These are phyloP conservation scores for Rhipidura dahli DNA, from an alignment of 2,113 vertebrate species.

Conservation along the genomic window DNA sequence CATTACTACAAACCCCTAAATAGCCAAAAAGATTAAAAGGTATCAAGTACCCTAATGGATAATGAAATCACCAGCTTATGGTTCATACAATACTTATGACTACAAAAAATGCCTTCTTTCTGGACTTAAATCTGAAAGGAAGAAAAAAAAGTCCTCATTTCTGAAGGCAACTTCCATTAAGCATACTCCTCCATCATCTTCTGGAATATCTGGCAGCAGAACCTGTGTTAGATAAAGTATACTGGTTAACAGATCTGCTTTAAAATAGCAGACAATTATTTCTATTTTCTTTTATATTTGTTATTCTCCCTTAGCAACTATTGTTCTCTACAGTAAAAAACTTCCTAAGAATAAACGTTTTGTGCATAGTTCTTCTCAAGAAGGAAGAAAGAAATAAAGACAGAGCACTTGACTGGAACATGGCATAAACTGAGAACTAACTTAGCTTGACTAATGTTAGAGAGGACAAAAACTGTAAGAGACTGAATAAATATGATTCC, in stretches of 20 bases:
- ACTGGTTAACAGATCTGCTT: not conserved
- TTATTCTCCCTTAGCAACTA: not conserved
- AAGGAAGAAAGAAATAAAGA: not conserved
- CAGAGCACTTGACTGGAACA: accelerated
- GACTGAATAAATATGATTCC: not conserved
- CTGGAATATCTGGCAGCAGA: not conserved
- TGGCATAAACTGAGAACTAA: not conserved
- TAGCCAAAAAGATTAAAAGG: not conserved
- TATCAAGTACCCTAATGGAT: not conserved
- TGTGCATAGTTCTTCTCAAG: not conserved
- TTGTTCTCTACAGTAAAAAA: not conserved
- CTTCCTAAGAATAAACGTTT: not conserved
- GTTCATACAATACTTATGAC: not conserved
- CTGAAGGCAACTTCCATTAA: not conserved
- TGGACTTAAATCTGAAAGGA: not conserved
- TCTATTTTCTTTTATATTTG: not conserved
- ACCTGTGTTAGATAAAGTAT: not conserved
- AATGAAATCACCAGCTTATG: not conserved
- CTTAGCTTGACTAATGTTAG: not conserved
- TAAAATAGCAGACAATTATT: not conserved
- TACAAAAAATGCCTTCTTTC: not conserved
- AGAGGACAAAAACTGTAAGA: not conserved
- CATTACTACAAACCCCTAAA: not conserved
- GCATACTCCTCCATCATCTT: not conserved
- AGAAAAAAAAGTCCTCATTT: not conserved